Evolutionary conservation across 2,113 vertebrate genomes (phyloP).

Genomic region (Bujurquina vittata): DNA sequence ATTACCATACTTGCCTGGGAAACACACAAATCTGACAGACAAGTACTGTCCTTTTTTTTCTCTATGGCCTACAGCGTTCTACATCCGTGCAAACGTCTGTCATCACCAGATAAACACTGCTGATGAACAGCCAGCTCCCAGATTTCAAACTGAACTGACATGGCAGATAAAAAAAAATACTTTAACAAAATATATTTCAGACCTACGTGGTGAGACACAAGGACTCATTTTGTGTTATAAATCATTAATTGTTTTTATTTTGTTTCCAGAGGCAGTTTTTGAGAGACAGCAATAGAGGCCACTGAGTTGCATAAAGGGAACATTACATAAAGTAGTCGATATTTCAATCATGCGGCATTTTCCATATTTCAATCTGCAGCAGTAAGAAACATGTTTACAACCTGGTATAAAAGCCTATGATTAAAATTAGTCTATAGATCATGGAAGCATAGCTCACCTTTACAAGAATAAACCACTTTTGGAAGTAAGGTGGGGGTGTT

Average conservation of each 20-base stretch:
- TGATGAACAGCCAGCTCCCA: neutral
- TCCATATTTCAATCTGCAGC: too few species aligned
- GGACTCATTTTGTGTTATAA: neutral
- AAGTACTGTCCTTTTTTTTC: neutral
- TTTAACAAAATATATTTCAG: neutral
- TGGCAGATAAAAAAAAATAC: neutral
- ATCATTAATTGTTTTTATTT: too few species aligned
- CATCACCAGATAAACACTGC: neutral
- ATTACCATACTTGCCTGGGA: neutral
- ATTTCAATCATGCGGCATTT: too few species aligned
- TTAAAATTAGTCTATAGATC: too few species aligned
- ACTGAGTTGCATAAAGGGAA: too few species aligned
- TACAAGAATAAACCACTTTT: neutral
- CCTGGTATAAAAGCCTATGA: too few species aligned
- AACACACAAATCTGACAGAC: neutral
- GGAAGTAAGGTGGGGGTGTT: too few species aligned
- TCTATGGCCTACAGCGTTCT: neutral
- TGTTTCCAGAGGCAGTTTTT: too few species aligned
- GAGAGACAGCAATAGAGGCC: too few species aligned
- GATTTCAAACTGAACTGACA: neutral
- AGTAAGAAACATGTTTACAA: too few species aligned
- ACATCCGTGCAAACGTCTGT: neutral
- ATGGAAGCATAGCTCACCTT: too few species aligned
- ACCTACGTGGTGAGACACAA: neutral
- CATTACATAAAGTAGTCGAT: too few species aligned